Evolutionary conservation across 2,113 vertebrate genomes (phyloP).

Genomic region (Atractosteus spatula): DNA sequence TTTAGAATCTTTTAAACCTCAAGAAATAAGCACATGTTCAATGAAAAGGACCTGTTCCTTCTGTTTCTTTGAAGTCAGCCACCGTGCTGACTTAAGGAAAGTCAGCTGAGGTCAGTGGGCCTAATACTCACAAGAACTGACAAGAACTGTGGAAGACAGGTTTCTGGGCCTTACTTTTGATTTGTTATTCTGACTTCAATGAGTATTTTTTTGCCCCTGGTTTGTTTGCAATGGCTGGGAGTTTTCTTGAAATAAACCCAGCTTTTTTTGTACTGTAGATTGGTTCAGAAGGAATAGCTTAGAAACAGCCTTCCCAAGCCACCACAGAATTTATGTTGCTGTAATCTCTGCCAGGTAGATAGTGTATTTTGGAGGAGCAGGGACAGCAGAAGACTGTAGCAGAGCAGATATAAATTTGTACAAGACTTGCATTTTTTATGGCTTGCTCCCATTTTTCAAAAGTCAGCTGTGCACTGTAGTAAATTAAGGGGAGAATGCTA

Average conservation of each 20-base stretch:
- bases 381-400: no score
- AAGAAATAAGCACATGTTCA: background rate
- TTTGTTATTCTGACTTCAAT: constrained; percentile 13
- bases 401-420: no score
- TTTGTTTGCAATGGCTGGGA: constrained; percentile 10
- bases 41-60: background rate
- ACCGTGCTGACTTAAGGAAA: background rate
- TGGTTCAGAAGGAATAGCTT: constrained; percentile 4
- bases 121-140: constrained; percentile 4
- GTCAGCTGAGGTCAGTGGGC: constrained; percentile 5
- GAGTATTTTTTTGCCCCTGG: background rate
- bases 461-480: no score
- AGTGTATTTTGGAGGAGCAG: background rate
- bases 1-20: background rate
- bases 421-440: no score
- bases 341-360: background rate
- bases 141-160: background rate
- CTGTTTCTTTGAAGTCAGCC: background rate
- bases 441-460: no score
- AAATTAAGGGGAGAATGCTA: no score
- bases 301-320: background rate
- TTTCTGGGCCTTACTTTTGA: background rate
- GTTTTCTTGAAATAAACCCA: background rate
- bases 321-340: background rate
- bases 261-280: background rate